Evolutionary conservation across 2,888 invertebrate species (phyloP), one percentile per base, ranked within the genome.

Genomic region (Heliconius sara): DNA sequence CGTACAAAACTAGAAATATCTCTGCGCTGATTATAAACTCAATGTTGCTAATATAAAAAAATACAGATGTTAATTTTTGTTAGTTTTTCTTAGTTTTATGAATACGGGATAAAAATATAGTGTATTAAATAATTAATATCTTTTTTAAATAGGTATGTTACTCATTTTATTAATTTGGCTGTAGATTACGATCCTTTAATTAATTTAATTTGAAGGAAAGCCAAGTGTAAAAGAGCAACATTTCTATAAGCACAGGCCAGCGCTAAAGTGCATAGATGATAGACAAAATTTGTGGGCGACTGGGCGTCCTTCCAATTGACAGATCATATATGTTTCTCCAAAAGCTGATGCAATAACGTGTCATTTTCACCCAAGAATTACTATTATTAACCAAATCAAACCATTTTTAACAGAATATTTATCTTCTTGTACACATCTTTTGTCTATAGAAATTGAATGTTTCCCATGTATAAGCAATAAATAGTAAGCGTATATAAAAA

Each of bases 271-370:
- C n/a, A 68, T 39, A 68, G 25, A 43, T 43, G 43, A 70, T 70
- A 70, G 70, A 70, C 70, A 25, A 70, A 70, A 25, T 25, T 43
- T 47, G 25, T 30, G 27, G n/a, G 13, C 63, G 63, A 25, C 27
- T 39, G 34, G 43, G 70, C 70, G 70, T 70, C 70, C 70, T 70
- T 43, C 2, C 12, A 6, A 25, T 25, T 70, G 70, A 70, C 70
- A 70, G 70, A 70, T 70, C 6, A 25, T 25, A 25, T 0, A 43
- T 68, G 4, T n/a, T 70, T 16, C 43, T 70, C 25, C 25, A 70
- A 70, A 70, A 70, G 25, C 70, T 60, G 73, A 27, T 75, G 27
- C 73, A 73, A 73, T 73, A 73, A 60, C 73, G 34, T 57, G 34
- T 34, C 6, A 60, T n/a, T 57, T n/a, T 60, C n/a, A 73, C 34